Evolutionary conservation across 2,888 invertebrate genomes (phyloP), one percentile per base, ranked within the genome.

Genomic region (Dascillus cervinus): DNA sequence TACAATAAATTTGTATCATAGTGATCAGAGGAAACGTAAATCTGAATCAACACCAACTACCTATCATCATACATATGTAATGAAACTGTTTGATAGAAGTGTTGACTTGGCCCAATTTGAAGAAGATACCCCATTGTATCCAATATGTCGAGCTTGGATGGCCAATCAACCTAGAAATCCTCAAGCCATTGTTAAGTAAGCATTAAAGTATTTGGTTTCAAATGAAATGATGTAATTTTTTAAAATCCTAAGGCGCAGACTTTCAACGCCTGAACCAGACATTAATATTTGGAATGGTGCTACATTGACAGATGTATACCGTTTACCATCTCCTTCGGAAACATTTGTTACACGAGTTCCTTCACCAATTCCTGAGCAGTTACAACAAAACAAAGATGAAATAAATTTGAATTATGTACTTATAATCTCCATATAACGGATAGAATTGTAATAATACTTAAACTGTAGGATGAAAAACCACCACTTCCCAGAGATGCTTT

Each of bases 101-200:
- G 87, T 95, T 0, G 94, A 96, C 67, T 67, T 96, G 39, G 92
- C 94, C 0, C 85, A 88, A 61, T 96, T 94, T 64, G 77, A 75
- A 37, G 90, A 91, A 44, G 78, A 82, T 31, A 83, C 92, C 0
- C 85, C 94, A 0, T 68, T 96, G 3, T 96, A 95, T 65, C 92
- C 94, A 0, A 89, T 96, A 35, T 94, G 94, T 52, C 72, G 95
- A 29, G 92, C 94, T 1, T 96, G 95, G 90, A 87, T 91, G 66
- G 77, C 79, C 10, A 90, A 90, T 63, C 80, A 85, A 53, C 88
- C 88, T 0, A 73, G 72, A 44, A 73, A 72, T 53, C 69, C 70
- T 4, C 67, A 69, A 53, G 53, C 65, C 23, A 61, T 70, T 12
- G 64, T 77, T 50, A 78, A 73, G 72, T n/a, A n/a, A n/a, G n/a